phyloP scores from a whole-genome alignment of 2,797 vertebrate species.

The Myoxocephalus aenaeus region DNA sequence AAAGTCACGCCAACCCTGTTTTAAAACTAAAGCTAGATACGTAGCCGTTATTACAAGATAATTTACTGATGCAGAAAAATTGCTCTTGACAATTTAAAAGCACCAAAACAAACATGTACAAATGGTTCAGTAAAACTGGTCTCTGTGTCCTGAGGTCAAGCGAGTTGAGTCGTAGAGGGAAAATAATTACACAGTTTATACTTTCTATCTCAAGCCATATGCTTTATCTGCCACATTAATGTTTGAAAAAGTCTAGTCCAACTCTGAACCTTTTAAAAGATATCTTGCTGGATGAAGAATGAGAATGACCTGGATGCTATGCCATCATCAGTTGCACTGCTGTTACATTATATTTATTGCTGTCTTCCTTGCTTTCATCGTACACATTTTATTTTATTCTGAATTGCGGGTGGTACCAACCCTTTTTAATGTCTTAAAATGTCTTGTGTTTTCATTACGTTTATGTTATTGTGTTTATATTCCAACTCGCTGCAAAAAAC shows the following conservation, averaged over 20 bases:
- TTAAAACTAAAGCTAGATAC: constrained; percentile 1
- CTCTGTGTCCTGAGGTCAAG: neutral
- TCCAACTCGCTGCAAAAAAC: neutral
- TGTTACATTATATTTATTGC: neutral
- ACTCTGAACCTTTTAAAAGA: neutral
- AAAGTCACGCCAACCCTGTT: neutral
- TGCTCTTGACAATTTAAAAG: neutral
- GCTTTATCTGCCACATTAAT: neutral
- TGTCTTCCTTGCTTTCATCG: neutral
- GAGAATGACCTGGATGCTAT: neutral
- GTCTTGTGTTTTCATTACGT: neutral
- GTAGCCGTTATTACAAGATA: neutral
- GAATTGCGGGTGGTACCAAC: neutral
- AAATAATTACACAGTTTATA: neutral
- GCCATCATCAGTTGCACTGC: neutral
- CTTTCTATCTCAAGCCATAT: neutral
- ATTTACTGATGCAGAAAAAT: constrained; percentile 8
- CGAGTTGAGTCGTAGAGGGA: neutral
- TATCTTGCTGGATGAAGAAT: neutral
- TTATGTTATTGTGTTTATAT: constrained; percentile 3
- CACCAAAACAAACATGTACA: neutral
- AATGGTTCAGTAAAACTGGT: neutral
- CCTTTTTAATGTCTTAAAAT: neutral
- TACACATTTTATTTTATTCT: neutral
- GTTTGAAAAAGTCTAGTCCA: neutral